A percentile compares a stretch with the other conserved stretches of the same genome.
Evolutionary conservation across 2,113 vertebrate species (phyloP).

Genomic region (Elgaria multicarinata): DNA sequence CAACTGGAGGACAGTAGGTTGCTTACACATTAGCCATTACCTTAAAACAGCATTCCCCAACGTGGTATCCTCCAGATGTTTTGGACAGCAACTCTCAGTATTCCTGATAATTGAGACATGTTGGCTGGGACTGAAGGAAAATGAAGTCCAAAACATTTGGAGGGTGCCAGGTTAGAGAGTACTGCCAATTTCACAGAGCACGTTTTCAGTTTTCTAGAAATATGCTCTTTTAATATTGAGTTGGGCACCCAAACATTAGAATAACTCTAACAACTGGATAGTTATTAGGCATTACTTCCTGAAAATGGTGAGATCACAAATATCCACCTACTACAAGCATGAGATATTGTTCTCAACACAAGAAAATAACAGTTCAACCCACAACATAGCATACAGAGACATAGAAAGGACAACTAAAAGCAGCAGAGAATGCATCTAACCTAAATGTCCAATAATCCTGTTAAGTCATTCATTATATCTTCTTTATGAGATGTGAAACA

Average conservation of each 20-base stretch:
- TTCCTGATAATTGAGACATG: too few species aligned
- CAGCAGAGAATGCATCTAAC: background rate
- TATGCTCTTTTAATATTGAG: rapidly evolving
- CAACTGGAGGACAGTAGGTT: too few species aligned
- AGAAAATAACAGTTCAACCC: background rate
- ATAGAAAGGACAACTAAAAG: background rate
- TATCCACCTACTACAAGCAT: background rate
- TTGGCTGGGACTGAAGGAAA: too few species aligned
- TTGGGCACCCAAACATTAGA: background rate
- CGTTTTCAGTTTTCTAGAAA: background rate
- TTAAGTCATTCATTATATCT: slow-evolving; percentile 38
- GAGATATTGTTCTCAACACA: rapidly evolving
- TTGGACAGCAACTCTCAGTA: too few species aligned
- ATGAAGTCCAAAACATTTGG: too few species aligned
- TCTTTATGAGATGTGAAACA: slow-evolving; percentile 37
- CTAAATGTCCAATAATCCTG: slow-evolving; percentile 21
- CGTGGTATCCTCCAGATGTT: too few species aligned
- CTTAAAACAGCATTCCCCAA: background rate
- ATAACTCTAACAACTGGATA: background rate
- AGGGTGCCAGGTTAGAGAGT: background rate
- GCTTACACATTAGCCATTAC: background rate
- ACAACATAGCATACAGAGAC: background rate
- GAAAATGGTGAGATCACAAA: background rate
- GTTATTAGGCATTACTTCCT: background rate
- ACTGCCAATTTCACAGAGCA: rapidly evolving